These are phyloP conservation scores for Melikaiella ostensackeni DNA, from an alignment of 2,888 invertebrate genomes.

Conservation along the genomic window DNA sequence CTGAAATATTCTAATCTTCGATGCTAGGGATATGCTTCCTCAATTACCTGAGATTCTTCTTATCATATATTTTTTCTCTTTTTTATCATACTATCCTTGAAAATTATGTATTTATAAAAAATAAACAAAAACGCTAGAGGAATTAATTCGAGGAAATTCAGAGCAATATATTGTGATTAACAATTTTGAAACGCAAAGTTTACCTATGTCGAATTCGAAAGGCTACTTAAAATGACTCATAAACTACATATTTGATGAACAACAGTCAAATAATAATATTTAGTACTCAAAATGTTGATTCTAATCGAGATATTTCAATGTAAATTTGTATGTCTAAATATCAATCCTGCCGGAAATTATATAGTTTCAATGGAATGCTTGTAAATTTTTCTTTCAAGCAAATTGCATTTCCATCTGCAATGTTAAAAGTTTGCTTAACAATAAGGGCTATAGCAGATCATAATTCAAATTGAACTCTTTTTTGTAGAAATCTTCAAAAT, in stretches of 20 bases:
- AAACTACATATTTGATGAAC: no score
- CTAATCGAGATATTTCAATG: background rate
- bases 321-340: background rate
- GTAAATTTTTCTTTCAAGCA: background rate
- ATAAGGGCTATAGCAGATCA: no score
- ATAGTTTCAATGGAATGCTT: background rate
- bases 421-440: no score
- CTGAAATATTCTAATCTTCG: constrained; percentile 1
- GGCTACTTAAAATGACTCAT: no score
- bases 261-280: background rate
- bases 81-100: background rate
- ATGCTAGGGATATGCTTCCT: background rate
- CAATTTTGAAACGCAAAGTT: no score
- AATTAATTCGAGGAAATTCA: no score
- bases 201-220: no score
- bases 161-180: no score
- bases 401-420: background rate
- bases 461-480: no score
- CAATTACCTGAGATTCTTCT: background rate
- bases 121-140: no score
- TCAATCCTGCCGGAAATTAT: background rate
- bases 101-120: no score
- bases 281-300: background rate
- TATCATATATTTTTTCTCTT: background rate
- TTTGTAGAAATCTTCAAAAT: background rate